Percentiles rank a stretch among this genome's conserved stretches.
Evolutionary conservation across 2,797 vertebrate genomes (phyloP).

Genomic region (Danionella dracula): DNA sequence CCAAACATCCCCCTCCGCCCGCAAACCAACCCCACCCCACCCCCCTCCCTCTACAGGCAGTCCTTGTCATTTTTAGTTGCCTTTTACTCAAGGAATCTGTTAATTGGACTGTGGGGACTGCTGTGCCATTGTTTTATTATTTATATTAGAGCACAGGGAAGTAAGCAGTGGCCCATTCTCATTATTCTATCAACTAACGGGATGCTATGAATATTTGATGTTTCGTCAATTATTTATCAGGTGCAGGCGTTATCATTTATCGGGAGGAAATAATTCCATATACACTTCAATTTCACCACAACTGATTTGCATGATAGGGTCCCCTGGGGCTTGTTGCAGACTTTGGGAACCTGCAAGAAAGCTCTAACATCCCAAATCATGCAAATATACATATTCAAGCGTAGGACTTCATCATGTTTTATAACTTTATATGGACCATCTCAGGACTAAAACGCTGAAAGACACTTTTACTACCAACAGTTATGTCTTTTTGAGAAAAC

Average conservation of each 20-base stretch:
- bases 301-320: slow-evolving; percentile 60
- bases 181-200: slow-evolving; percentile 35
- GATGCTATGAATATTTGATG: slow-evolving; percentile 66
- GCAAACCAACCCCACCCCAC: neutral
- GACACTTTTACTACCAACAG: too few relatives aligned
- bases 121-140: slow-evolving; percentile 47
- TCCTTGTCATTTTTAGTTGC: slow-evolving; percentile 10
- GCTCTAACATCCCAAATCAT: slow-evolving; percentile 42
- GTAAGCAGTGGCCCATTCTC: slow-evolving; percentile 35
- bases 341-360: slow-evolving; percentile 43
- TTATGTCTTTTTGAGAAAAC: too few relatives aligned
- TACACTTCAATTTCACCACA: slow-evolving; percentile 61
- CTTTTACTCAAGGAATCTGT: slow-evolving; percentile 38
- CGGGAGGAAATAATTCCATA: slow-evolving; percentile 60
- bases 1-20: too few relatives aligned
- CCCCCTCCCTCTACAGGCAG: neutral
- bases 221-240: slow-evolving; percentile 66
- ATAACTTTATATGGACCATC: too few relatives aligned
- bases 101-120: slow-evolving; percentile 53
- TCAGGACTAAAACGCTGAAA: too few relatives aligned
- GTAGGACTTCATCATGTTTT: too few relatives aligned
- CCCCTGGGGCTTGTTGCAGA: slow-evolving; percentile 56
- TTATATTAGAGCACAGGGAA: slow-evolving; percentile 46
- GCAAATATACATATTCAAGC: slow-evolving; percentile 40
- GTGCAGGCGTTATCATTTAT: slow-evolving; percentile 61